A percentile compares a stretch with the other conserved stretches of the same genome.
These are phyloP conservation scores for Cirrhinus mrigala DNA, from an alignment of 2,797 vertebrate species.

Conservation along the genomic window DNA sequence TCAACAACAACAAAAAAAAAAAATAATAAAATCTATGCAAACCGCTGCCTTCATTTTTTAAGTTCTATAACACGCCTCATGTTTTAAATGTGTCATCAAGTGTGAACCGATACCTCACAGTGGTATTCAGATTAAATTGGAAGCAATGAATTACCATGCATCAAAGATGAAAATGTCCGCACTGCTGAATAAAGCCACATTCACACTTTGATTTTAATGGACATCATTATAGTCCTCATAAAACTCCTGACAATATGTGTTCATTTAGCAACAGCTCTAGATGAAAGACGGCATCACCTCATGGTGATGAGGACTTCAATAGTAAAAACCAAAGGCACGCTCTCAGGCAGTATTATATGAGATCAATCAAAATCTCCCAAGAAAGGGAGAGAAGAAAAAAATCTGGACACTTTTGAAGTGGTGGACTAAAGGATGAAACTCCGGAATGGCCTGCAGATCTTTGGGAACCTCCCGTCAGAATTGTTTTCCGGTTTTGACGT, in stretches of 20 bases:
- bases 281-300: conserved; percentile 60
- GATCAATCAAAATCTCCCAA: conserved; percentile 60
- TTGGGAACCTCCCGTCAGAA: conserved; percentile 51
- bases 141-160: conserved; percentile 55
- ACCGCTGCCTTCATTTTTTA: background rate
- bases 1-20: background rate
- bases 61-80: background rate
- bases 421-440: conserved; percentile 54
- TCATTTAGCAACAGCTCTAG: conserved; percentile 60
- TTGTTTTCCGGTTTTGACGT: conserved; percentile 58
- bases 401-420: conserved; percentile 66
- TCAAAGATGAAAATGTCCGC: conserved; percentile 59
- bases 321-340: conserved; percentile 60
- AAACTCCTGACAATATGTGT: conserved; percentile 56
- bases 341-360: conserved; percentile 59
- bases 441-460: conserved; percentile 64
- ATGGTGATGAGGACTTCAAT: conserved; percentile 57
- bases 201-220: conserved; percentile 65
- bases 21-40: background rate
- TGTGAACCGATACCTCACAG: conserved; percentile 32
- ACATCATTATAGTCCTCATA: conserved; percentile 59
- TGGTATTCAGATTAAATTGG: conserved; percentile 36
- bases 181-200: conserved; percentile 53
- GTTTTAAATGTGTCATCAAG: conserved; percentile 42
- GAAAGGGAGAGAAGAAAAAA: conserved; percentile 50